Evolutionary conservation across 2,888 invertebrate species (phyloP), one percentile per base, ranked within the genome.

Genomic region (Polia nebulosa): DNA sequence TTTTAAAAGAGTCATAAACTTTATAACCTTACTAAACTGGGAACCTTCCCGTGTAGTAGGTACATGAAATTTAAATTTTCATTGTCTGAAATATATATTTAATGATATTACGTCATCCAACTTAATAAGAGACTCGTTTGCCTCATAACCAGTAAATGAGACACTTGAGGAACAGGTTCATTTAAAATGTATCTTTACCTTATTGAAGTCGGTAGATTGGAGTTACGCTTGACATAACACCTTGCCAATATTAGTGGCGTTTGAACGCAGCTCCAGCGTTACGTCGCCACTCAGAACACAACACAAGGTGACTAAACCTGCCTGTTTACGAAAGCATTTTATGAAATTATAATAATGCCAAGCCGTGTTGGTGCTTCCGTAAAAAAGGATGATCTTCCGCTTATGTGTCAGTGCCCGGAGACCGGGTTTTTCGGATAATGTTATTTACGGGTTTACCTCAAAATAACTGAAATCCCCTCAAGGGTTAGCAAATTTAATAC

Each of bases 381-480:
- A 77, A 72, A 84, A 85, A 81, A 82, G 80, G 85, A 85, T 87
- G 81, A 86, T 85, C 81, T 85, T 82, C 75, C 82, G 83, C 83
- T 87, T 83, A 80, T 83, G 81, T 83, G 78, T 71, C 80, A 79
- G 80, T 68, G 59, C 61, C 69, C 65, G 63, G 70, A 57, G 72
- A 72, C 79, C 70, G 74, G 79, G 75, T 75, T 80, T 80, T 76
- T 76, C 67, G 79, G 77, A 81, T 86, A 85, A 87, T 85, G 70
- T 86, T 85, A 82, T 85, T 87, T 85, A 84, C 81, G 77, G 81
- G 68, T 78, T 77, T 77, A 79, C 76, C 65, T 79, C 65, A 76
- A 77, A 83, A 83, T 79, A 77, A 75, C 66, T 72, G 73, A 73
- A 80, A 80, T 76, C 60, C 72, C 52, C 58, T 63, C 56, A 71